A percentile compares a stretch with the other conserved stretches of the same genome.
phyloP scores from a whole-genome alignment of 2,888 invertebrate genomes.

The Drosophila borealis region DNA sequence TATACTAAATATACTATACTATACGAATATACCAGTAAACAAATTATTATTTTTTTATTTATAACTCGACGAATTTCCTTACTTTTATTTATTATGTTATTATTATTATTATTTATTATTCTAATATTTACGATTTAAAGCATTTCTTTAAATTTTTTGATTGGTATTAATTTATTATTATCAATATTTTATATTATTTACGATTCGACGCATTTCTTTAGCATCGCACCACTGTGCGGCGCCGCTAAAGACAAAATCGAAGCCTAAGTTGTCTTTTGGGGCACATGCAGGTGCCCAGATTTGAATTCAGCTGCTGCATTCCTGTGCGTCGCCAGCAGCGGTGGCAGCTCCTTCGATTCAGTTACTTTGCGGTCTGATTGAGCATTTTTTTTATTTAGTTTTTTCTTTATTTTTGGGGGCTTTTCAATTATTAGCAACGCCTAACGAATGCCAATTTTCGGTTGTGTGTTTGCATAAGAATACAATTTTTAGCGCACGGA shows the following conservation, averaged over 20 bases:
- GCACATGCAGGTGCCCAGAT: constrained; percentile 55
- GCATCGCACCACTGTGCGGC: constrained; percentile 32
- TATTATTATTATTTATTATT: no score
- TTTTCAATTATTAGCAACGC: constrained; percentile 79
- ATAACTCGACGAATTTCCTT: no score
- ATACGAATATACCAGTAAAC: no score
- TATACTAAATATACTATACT: no score
- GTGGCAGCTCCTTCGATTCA: constrained; percentile 29
- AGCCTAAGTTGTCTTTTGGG: constrained; percentile 27
- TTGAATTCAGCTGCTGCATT: constrained; percentile 50
- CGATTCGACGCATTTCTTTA: neutral
- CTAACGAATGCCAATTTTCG: constrained; percentile 74
- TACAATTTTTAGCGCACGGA: constrained; percentile 55
- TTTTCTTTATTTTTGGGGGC: constrained; percentile 44
- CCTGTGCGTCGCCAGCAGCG: constrained; percentile 62
- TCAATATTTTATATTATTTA: no score
- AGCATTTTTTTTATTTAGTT: constrained; percentile 24
- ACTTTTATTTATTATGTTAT: no score
- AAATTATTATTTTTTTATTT: no score
- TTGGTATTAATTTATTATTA: no score
- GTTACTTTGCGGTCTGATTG: constrained; percentile 60
- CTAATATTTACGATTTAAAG: no score
- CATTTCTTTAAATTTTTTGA: neutral
- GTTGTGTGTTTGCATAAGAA: constrained; percentile 71
- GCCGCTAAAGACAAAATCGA: constrained; percentile 10